A percentile compares a stretch with the other conserved stretches of the same genome.
phyloP scores from a whole-genome alignment of 2,888 invertebrate species.

The Lacanobia wlatinum region DNA sequence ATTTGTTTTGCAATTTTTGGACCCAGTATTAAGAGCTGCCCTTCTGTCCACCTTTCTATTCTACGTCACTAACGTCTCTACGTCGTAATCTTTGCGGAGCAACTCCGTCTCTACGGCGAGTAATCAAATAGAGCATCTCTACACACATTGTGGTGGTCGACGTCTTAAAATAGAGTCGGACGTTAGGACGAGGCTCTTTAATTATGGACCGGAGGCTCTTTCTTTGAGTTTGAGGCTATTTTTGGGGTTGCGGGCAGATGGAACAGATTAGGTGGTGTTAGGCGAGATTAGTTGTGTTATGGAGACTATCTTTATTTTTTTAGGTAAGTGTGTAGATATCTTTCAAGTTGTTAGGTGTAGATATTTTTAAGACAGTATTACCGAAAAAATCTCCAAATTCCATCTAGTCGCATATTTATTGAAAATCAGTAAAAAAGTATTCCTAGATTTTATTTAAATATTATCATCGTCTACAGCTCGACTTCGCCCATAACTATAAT shows the following conservation, averaged over 20 bases:
- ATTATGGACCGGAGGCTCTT: constrained; percentile 35
- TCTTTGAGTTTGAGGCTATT: constrained; percentile 4
- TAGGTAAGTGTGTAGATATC: too few relatives aligned
- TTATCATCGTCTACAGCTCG: too few relatives aligned
- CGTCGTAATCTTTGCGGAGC: constrained; percentile 37
- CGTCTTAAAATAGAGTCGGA: constrained; percentile 43
- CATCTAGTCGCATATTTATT: too few relatives aligned
- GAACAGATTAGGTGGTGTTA: neutral
- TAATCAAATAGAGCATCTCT: constrained; percentile 63
- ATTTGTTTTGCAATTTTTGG: too few relatives aligned
- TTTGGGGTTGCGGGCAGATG: neutral
- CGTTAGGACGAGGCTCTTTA: constrained; percentile 32
- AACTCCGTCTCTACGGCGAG: constrained; percentile 30
- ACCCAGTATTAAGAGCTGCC: too few relatives aligned
- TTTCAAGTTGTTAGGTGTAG: too few relatives aligned
- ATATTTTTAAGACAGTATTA: too few relatives aligned
- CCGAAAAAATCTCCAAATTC: too few relatives aligned
- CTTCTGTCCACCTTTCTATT: neutral
- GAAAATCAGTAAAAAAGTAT: too few relatives aligned
- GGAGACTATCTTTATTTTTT: neutral
- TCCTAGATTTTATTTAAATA: too few relatives aligned
- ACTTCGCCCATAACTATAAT: too few relatives aligned
- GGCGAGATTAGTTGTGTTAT: neutral
- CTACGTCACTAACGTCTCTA: neutral
- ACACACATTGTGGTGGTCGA: constrained; percentile 20